These are phyloP conservation scores for Melanotaenia pygmaea DNA, from an alignment of 2,797 vertebrate genomes.

Conservation along the genomic window DNA sequence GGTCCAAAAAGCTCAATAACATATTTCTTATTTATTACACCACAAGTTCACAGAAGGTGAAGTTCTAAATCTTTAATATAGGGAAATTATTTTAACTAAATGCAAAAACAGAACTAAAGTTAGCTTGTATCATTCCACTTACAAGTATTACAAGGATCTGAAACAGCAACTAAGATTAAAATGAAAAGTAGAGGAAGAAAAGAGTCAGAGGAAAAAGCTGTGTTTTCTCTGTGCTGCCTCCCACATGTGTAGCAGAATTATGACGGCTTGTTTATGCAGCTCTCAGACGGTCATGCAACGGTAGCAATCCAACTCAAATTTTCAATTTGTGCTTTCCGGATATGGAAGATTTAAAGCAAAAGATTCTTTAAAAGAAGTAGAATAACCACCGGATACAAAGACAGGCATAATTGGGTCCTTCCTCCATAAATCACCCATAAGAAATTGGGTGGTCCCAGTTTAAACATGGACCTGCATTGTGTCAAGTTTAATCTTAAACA, in stretches of 20 bases:
- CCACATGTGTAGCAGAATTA: background rate
- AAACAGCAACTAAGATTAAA: constrained; percentile 55
- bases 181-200: constrained; percentile 21
- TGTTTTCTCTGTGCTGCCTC: constrained; percentile 14
- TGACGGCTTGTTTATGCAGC: background rate
- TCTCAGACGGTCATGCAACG: constrained; percentile 3
- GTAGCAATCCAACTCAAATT: constrained; percentile 2
- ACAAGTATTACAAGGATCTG: constrained; percentile 58
- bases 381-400: constrained; percentile 20
- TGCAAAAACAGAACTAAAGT: constrained; percentile 64
- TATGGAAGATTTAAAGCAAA: constrained; percentile 10
- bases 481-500: background rate
- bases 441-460: constrained; percentile 14
- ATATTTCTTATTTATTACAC: constrained; percentile 5
- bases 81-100: background rate
- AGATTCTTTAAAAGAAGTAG: constrained; percentile 33
- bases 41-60: background rate
- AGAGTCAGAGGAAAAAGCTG: constrained; percentile 23
- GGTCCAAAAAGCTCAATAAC: background rate
- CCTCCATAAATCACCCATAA: constrained; percentile 17
- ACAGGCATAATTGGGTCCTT: constrained; percentile 12
- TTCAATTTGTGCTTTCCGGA: constrained; percentile 19
- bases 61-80: background rate
- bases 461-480: constrained; percentile 3
- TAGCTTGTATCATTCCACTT: constrained; percentile 47